Evolutionary conservation across 2,888 invertebrate genomes (phyloP), one percentile per base, ranked within the genome.

Genomic region (Embidobia sp.): DNA sequence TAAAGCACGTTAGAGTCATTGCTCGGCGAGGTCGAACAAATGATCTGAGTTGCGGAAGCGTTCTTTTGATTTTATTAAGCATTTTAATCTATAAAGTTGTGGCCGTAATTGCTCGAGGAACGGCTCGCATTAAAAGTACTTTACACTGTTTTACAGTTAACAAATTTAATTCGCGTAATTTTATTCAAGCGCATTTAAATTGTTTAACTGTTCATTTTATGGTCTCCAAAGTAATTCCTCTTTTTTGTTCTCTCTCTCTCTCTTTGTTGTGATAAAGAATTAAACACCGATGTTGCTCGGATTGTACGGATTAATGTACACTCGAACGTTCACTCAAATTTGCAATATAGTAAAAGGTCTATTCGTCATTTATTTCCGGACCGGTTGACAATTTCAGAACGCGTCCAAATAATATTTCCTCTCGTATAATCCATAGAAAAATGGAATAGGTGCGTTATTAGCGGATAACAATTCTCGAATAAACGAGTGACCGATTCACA

Each of bases 41-140:
- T 69, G 49, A 51, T 42, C 33, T 16, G 31, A 27, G 49, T 59
- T 69, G 51, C 49, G 59, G 51, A 69, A 69, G 27, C 42, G 35
- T 59, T 69, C 51, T 42, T 59, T 35, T 59, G 31, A 33, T 42
- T 69, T 69, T 69, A 69, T 59, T 69, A 59, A 26, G 49, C 33
- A 57, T 59, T 57, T 69, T 69, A 69, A 69, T 57, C 69, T 59
- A 42, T 49, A 49, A 10, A 15, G 40, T 37, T 33, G 49, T 10
- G 42, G 49, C 44, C 27, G 51, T 59, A 59, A 69, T 69, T 40
- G 31, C 59, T 59, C 11, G 59, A 59, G 51, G 51, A 69, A 59
- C 49, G 51, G 51, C 57, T 57, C 42, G 19, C 31, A 22, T 37
- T 44, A 31, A 19, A 16, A 69, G 59, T 69, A 59, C 69, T 51